Conservation (phyloP, 2,797 vertebrate genomes). For the Halcyon leucocephala region DNA sequence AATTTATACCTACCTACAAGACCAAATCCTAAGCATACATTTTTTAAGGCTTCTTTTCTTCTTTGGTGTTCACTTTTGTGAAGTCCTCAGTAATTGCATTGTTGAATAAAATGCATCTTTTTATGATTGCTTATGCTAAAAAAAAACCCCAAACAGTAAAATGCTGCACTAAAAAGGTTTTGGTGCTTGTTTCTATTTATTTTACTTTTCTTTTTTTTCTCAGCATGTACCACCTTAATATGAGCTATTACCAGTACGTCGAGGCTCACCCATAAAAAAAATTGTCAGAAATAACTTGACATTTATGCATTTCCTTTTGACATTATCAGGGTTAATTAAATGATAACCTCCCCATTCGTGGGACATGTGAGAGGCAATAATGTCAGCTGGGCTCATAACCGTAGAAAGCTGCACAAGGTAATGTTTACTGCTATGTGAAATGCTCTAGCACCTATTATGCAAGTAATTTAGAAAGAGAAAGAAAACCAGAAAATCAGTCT, state of each 20-base stretch:
- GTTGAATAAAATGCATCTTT: background rate
- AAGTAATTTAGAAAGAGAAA: background rate
- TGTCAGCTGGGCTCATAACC: slow-evolving; percentile 18
- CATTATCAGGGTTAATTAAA: slow-evolving; percentile 73
- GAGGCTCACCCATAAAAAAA: background rate
- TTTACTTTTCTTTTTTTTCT: background rate
- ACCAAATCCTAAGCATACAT: background rate
- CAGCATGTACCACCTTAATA: background rate
- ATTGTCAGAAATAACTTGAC: slow-evolving; percentile 44
- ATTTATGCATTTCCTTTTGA: slow-evolving; percentile 71
- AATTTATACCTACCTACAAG: background rate
- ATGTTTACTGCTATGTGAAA: slow-evolving; percentile 41
- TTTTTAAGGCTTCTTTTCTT: background rate
- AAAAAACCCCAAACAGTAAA: background rate
- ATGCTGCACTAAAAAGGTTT: background rate
- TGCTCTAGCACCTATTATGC: background rate
- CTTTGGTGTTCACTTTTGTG: background rate
- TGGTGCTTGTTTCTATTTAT: background rate
- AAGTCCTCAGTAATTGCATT: background rate
- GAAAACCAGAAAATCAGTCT: background rate
- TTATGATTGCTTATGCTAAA: background rate
- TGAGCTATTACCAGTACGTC: background rate
- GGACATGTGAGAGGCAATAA: slow-evolving; percentile 34
- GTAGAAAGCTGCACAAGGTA: background rate
- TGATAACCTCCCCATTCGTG: slow-evolving; percentile 38